Base-by-base conservation (phyloP, 2,113 vertebrate genomes). In the Corydoras maculifer region DNA sequence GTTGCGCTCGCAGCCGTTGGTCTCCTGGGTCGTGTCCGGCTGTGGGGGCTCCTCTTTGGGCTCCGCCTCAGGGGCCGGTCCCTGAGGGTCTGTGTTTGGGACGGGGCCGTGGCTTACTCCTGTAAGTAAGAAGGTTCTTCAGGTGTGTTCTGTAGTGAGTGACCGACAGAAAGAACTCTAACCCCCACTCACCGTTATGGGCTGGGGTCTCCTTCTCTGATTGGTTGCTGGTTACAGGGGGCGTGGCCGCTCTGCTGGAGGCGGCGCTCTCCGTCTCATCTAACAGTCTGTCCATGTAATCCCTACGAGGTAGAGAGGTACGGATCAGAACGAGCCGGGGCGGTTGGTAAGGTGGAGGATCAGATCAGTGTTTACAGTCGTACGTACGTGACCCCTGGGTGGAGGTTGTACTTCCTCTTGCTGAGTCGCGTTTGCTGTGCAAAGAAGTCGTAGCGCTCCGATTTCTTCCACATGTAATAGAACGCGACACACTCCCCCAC, bases 381-480 rank as follows among this genome's bases (percentile, higher is more conserved):
- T 30, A 86, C 97, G 95, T 91, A 99, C 97, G 97, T 99, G 65
- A 99, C 96, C 77, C 97, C 97, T 2, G 97, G 97, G 74, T 99
- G 97, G 76, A 98, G 95, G 82, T 94, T 97, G 78, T 99, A 98
- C 84, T 98, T 99, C 87, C 98, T 96, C 92, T 99, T 99, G 67
- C 97, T 95, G 74, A 98, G 94, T 43, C 95, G 88, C 2, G 96
- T 98, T 89, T 98, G 97, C 87, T 98, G 96, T 75, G 97, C 97
- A 86, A 99, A 99, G 92, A 98, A 99, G 90, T 99, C 97, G 10
- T 98, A 98, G 78, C 96, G 92, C 84, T 98, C 97, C 0, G 97
- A 99, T 82, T 99, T 99, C 83, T 99, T 99, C 97, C 97, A 99
- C 96, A 98, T 99, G 87, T 99, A 99, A 86, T 99, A 99, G 84